Conservation (phyloP, 2,797 vertebrate species). For the Allochrocebus solatus region DNA sequence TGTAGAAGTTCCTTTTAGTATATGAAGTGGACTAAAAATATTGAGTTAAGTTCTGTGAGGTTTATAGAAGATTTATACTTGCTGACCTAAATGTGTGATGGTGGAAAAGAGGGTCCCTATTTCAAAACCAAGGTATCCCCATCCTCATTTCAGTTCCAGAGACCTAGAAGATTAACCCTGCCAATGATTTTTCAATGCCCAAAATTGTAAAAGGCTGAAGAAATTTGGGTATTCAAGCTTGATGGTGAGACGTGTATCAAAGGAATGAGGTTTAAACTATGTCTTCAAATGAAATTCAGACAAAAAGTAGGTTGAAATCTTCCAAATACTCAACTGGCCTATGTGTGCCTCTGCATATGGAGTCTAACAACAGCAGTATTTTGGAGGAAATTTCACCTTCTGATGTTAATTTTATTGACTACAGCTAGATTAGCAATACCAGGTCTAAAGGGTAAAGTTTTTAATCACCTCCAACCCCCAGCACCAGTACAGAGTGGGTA, state of each 20-base stretch:
- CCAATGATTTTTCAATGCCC: background rate
- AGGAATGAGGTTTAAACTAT: background rate
- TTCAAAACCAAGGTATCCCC: background rate
- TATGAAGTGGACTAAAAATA: background rate
- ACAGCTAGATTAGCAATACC: background rate
- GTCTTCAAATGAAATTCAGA: background rate
- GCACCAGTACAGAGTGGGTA: background rate
- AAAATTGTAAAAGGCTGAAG: background rate
- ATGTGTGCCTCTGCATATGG: accelerated
- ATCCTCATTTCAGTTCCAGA: background rate
- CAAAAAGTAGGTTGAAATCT: background rate
- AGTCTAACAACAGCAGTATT: background rate
- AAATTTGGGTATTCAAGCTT: background rate
- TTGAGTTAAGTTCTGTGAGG: background rate
- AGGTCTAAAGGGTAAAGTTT: background rate
- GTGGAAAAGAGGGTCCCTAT: background rate
- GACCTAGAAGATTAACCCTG: accelerated
- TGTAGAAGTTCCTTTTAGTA: background rate
- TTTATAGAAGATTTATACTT: background rate
- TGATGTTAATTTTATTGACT: background rate
- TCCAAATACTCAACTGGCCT: background rate
- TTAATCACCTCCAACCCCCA: background rate
- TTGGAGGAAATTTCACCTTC: background rate
- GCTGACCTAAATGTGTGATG: background rate
- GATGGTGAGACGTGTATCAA: background rate